A percentile compares a stretch with the other conserved stretches of the same genome.
Conservation (phyloP, 2,113 vertebrate species). For the Tringa solitaria region DNA sequence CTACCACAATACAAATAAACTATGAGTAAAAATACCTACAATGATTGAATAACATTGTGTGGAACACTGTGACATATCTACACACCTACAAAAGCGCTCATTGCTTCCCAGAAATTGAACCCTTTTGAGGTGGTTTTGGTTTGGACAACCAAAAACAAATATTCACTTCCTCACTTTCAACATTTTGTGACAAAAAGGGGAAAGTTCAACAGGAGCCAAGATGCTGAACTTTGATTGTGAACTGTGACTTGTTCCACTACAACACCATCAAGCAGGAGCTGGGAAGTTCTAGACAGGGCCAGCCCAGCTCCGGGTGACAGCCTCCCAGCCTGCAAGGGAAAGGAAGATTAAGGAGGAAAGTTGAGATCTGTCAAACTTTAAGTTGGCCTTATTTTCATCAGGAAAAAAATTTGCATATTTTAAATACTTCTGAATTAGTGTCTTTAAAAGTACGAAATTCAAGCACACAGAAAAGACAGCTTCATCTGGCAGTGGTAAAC, state of each 20-base stretch:
- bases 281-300: not conserved
- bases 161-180: constrained; percentile 24
- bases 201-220: not conserved
- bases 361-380: not conserved
- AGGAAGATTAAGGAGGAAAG: not conserved
- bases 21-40: not conserved
- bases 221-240: not conserved
- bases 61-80: not conserved
- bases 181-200: constrained; percentile 12
- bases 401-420: fast-evolving
- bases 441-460: not conserved
- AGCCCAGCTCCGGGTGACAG: not conserved
- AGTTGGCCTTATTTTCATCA: not conserved
- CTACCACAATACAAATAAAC: not conserved
- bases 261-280: not conserved
- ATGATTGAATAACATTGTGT: not conserved
- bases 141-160: constrained; percentile 17
- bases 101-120: not conserved
- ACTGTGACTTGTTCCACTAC: not conserved
- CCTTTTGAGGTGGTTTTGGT: constrained; percentile 3
- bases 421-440: not conserved
- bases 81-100: not conserved
- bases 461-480: not conserved
- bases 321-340: not conserved
- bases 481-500: not conserved